phyloP scores from a whole-genome alignment of 2,797 vertebrate species.

The Eidolon dupreanum region DNA sequence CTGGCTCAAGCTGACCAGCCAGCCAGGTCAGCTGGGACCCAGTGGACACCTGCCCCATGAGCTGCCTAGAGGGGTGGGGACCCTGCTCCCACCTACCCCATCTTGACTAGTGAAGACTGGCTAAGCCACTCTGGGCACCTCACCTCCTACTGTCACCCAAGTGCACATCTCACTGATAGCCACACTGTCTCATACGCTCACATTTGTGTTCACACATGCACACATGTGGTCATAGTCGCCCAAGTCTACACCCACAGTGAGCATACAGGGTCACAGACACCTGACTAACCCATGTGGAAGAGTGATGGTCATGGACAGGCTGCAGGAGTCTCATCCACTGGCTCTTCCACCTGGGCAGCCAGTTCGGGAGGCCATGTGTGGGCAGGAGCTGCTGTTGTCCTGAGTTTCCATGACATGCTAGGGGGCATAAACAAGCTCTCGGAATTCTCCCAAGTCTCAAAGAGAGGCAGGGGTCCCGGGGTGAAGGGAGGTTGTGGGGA shows the following conservation, averaged over 20 bases:
- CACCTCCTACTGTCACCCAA: neutral
- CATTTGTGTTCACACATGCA: neutral
- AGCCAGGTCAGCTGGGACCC: neutral
- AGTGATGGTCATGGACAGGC: neutral
- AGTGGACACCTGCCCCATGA: neutral
- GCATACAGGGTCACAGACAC: neutral
- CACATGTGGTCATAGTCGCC: neutral
- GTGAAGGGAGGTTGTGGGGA: neutral
- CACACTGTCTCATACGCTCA: neutral
- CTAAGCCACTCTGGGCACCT: neutral
- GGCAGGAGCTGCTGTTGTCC: no score
- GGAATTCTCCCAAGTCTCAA: neutral
- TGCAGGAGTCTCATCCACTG: neutral
- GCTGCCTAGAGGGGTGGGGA: neutral
- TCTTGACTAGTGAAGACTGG: neutral
- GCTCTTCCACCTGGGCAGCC: neutral
- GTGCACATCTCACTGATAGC: neutral
- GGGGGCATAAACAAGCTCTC: neutral
- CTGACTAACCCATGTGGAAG: neutral
- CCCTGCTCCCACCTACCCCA: neutral
- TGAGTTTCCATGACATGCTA: neutral
- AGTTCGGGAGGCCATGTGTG: accelerated
- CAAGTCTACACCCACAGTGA: neutral
- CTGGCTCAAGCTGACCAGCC: neutral
- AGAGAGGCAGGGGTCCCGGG: neutral